Base-by-base conservation (phyloP, 2,797 vertebrate species). In the Parambassis ranga region DNA sequence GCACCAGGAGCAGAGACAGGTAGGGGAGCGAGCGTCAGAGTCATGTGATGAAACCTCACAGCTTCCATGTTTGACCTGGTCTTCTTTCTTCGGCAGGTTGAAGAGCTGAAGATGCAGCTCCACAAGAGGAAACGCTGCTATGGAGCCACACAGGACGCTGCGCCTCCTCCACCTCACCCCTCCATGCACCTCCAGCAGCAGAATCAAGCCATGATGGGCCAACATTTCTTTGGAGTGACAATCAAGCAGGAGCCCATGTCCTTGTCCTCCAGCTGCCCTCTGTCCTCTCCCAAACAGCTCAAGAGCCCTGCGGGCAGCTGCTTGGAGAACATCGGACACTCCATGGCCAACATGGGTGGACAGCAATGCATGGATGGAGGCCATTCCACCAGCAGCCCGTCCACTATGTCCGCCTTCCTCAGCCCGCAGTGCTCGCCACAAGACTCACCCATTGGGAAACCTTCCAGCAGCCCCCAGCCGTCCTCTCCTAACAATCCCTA, bases 1-100 rank as follows among this genome's bases (percentile, higher is more conserved):
- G 42, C 95, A 98, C 83, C 95, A 96, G 72, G 98, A 99, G 66
- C 98, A 99, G 84, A 90, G 95, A 86, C 97, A 99, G 69, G 96
- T 90, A 57, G 55, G 81, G 26, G 4, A 4, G n/a, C n/a, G n/a
- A n/a, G n/a, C n/a, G n/a, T n/a, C n/a, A n/a, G n/a, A n/a, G n/a
- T n/a, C n/a, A n/a, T n/a, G n/a, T n/a, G n/a, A n/a, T n/a, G n/a
- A n/a, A n/a, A n/a, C n/a, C n/a, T n/a, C n/a, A n/a, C n/a, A n/a
- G n/a, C n/a, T n/a, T n/a, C 6, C 23, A 23, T 23, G 23, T 23
- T 23, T 23, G n/a, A n/a, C n/a, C n/a, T n/a, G n/a, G n/a, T n/a
- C n/a, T n/a, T n/a, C n/a, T n/a, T n/a, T n/a, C n/a, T n/a, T n/a
- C n/a, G n/a, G n/a, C n/a, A 91, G 90, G 90, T 99, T 61, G 98